Evolutionary conservation across 2,888 invertebrate species (phyloP).

Genomic region (Creontiades dilutus): DNA sequence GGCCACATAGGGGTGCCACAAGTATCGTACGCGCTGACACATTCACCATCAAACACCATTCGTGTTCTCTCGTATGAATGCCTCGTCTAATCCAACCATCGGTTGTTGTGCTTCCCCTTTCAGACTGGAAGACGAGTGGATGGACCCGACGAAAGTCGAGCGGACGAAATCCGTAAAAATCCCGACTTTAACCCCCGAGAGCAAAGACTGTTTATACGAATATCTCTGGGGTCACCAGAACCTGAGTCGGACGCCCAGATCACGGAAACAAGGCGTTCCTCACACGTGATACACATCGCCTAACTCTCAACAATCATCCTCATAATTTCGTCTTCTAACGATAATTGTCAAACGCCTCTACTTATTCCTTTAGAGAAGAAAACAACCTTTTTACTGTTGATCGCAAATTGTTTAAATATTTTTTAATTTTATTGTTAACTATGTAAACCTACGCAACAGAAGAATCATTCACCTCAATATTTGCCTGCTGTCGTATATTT

Average conservation of each 20-base stretch:
- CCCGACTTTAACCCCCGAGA: conserved; percentile 75
- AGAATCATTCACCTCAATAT: neutral
- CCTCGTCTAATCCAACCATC: neutral
- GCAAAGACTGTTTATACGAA: conserved; percentile 73
- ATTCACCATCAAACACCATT: neutral
- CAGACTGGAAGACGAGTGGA: conserved; percentile 93
- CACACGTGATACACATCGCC: conserved; percentile 47
- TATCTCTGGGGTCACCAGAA: conserved; percentile 73
- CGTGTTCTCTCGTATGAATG: neutral
- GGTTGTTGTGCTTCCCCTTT: conserved; percentile 77
- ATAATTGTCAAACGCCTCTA: conserved; percentile 14
- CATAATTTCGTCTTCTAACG: conserved; percentile 34
- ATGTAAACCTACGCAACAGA: conserved; percentile 2
- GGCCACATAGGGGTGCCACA: too few species aligned
- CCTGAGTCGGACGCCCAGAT: conserved; percentile 56
- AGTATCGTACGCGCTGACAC: too few species aligned
- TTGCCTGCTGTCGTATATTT: too few species aligned
- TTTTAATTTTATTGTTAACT: neutral
- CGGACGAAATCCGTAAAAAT: conserved; percentile 78
- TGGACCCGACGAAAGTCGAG: conserved; percentile 82
- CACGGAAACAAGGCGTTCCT: conserved; percentile 55
- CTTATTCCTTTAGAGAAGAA: neutral
- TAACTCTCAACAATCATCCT: conserved; percentile 37
- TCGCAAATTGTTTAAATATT: conserved; percentile 8
- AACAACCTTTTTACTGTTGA: conserved; percentile 15